These are phyloP conservation scores for Bimastos eiseni DNA, from an alignment of 2,888 invertebrate genomes.

Conservation along the genomic window DNA sequence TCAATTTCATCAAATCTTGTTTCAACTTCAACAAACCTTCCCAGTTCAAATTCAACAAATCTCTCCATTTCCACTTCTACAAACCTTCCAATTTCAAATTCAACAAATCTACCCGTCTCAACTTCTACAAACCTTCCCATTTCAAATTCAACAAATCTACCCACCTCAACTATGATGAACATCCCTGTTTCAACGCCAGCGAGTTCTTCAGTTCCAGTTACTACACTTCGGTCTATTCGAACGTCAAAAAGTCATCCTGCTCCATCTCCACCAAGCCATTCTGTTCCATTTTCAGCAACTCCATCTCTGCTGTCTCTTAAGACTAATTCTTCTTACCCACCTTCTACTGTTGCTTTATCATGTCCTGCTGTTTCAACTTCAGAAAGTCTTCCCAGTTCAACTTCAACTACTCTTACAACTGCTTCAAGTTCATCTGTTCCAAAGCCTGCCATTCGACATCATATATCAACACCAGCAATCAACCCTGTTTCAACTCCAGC, in stretches of 20 bases:
- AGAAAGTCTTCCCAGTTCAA: background rate
- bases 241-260: background rate
- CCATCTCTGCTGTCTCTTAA: background rate
- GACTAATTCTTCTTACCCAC: too few species aligned
- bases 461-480: background rate
- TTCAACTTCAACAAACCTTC: too few species aligned
- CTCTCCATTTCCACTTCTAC: too few species aligned
- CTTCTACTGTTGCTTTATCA: background rate
- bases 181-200: background rate
- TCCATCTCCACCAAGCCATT: background rate
- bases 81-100: too few species aligned
- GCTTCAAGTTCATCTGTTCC: background rate
- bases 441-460: background rate
- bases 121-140: too few species aligned
- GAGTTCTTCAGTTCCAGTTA: constrained; percentile 1
- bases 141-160: too few species aligned
- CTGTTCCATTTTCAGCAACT: background rate
- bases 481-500: too few species aligned
- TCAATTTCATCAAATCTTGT: background rate
- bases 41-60: too few species aligned
- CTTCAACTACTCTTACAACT: background rate
- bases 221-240: background rate
- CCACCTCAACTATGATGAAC: background rate
- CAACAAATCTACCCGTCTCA: too few species aligned
- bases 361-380: background rate